Conservation (phyloP, 2,888 invertebrate species). For the Holacanthella duospinosa region DNA sequence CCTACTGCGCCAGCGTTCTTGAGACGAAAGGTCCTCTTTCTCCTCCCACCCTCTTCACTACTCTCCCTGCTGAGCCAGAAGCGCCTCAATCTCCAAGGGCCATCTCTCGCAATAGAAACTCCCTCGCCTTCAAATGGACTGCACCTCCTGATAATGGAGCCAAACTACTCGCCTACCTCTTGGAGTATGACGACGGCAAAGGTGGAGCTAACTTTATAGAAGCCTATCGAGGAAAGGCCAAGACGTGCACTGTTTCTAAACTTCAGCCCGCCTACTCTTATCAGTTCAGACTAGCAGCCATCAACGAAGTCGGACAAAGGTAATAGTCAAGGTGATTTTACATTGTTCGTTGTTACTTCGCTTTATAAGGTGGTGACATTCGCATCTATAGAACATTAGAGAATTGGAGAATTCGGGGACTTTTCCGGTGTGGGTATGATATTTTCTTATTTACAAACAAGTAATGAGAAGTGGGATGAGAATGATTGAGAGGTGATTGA, state of each 20-base stretch:
- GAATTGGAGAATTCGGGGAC: neutral
- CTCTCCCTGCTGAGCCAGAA: conserved; percentile 71
- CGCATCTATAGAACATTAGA: too few species aligned
- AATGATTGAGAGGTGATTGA: too few species aligned
- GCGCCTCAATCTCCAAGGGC: conserved; percentile 43
- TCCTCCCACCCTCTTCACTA: conserved; percentile 67
- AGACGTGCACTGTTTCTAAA: conserved; percentile 63
- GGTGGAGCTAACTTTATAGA: conserved; percentile 57
- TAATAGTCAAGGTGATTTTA: too few species aligned
- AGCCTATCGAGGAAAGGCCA: conserved; percentile 59
- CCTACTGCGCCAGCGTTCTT: conserved; percentile 65
- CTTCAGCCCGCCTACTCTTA: conserved; percentile 69
- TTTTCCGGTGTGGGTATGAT: neutral
- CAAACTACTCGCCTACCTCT: conserved; percentile 60
- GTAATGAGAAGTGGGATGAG: too few species aligned
- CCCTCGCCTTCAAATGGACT: conserved; percentile 9
- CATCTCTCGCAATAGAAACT: conserved; percentile 27
- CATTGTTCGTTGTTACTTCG: too few species aligned
- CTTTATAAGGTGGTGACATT: too few species aligned
- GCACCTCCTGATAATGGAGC: conserved; percentile 62
- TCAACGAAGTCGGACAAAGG: conserved; percentile 66
- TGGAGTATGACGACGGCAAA: conserved; percentile 66
- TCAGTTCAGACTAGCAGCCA: conserved; percentile 69
- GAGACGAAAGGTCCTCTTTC: conserved; percentile 63
- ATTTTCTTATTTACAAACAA: neutral